A percentile compares a stretch with the other conserved stretches of the same genome.
These are phyloP conservation scores for Morus bassanus DNA, from an alignment of 2,797 vertebrate genomes.

Conservation along the genomic window DNA sequence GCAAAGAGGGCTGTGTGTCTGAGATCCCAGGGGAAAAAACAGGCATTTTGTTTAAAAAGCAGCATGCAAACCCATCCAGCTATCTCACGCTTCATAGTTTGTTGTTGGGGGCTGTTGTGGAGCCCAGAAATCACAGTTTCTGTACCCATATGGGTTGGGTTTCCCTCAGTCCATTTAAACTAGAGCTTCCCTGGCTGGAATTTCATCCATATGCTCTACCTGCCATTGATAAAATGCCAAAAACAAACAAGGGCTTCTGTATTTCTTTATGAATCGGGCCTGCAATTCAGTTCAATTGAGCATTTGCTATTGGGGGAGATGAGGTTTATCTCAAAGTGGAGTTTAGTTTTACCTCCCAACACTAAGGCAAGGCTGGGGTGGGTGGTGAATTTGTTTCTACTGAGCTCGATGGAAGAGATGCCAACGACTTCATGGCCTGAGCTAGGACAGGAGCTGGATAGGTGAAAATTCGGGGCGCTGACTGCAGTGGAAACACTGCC, in stretches of 20 bases:
- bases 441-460: background rate
- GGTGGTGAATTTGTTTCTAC: background rate
- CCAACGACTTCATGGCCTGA: background rate
- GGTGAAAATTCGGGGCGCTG: background rate
- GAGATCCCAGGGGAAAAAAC: background rate
- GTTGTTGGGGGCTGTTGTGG: background rate
- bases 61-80: background rate
- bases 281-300: background rate
- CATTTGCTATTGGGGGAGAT: background rate
- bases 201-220: background rate
- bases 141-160: background rate
- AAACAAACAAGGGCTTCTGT: background rate
- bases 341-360: background rate
- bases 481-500: background rate
- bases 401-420: background rate
- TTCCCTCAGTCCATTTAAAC: background rate
- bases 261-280: background rate
- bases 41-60: background rate
- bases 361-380: background rate
- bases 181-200: background rate
- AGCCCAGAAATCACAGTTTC: background rate
- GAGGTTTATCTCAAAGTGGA: background rate
- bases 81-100: background rate
- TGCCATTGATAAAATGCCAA: background rate
- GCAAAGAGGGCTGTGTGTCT: background rate